Evolutionary conservation across 2,113 vertebrate species (phyloP), one percentile per base, ranked within the genome.

Genomic region (Oceanodroma tethys): DNA sequence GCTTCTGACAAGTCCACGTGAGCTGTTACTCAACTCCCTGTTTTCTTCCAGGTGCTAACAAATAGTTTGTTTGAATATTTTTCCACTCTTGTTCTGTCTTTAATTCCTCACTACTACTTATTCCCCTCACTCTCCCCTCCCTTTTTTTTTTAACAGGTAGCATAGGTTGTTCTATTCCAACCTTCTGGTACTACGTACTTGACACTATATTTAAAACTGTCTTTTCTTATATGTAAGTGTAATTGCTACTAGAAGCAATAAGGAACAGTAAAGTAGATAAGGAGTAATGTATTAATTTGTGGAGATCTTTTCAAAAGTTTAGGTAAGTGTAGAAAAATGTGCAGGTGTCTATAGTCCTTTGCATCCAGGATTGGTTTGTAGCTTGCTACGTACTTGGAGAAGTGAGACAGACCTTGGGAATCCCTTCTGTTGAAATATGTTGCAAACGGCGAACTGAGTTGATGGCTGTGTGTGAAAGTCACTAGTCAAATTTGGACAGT

Each of bases 1-100:
- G 81, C 53, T 86, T 92, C 72, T 95, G 96, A 95, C 95, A 92
- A 80, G 81, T 58, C 81, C 74, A 19, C 80, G 68, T 96, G 81
- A 93, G 87, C 70, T 86, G 85, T 97, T 96, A 96, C 16, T 91
- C 87, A 96, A 96, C 81, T 75, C 48, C 79, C 66, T 86, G 16
- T 82, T 93, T 91, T 82, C 74, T 88, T 94, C 71, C 87, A 96
- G 92, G 93, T 95, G 95, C 87, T 88, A 70, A 87, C 43, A 85
- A 73, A 82, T 71, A 11, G 20, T 60, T 95, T 70, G 18, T 59
- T 45, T 83, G 59, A 92, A 89, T 82, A 47, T 92, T 96, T 96
- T 93, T 94, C 81, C 66, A 66, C 48, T 96, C 66, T 47, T 2
- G 0, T 79, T 89, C 48, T 75, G 48, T 68, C 30, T 85, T 82